Conservation (phyloP, 2,888 invertebrate genomes). For the Pelosia muscerda region DNA sequence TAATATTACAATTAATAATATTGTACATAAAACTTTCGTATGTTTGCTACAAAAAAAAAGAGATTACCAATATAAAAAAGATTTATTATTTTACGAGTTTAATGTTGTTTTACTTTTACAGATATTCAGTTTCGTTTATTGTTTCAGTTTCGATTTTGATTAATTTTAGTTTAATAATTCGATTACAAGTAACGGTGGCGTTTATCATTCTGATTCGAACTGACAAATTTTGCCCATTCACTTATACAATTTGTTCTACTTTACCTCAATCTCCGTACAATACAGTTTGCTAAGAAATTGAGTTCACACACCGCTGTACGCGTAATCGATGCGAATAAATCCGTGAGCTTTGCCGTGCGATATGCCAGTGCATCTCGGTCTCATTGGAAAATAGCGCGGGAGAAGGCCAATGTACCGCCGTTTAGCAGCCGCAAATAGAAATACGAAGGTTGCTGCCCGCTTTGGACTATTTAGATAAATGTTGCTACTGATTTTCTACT, state of each 20-base stretch:
- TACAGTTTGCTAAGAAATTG: slow-evolving; percentile 44
- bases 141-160: not conserved
- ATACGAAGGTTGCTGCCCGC: slow-evolving; percentile 77
- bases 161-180: not conserved
- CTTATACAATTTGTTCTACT: slow-evolving; percentile 50
- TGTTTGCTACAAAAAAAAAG: not conserved
- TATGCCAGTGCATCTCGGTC: slow-evolving; percentile 68
- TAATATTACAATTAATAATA: not conserved
- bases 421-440: slow-evolving; percentile 79
- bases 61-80: not conserved
- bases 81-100: not conserved
- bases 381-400: slow-evolving; percentile 76
- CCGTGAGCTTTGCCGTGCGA: slow-evolving; percentile 58
- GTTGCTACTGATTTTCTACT: slow-evolving; percentile 59
- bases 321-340: slow-evolving; percentile 58
- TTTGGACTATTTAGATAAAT: slow-evolving; percentile 71
- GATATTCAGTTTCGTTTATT: not conserved
- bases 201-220: slow-evolving; percentile 8
- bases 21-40: not conserved
- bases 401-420: slow-evolving; percentile 82
- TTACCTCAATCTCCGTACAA: slow-evolving; percentile 36
- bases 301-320: slow-evolving; percentile 47
- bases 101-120: not conserved
- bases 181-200: not conserved
- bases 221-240: slow-evolving; percentile 35